These are phyloP conservation scores for Atta texana DNA, from an alignment of 1,140 invertebrate species.

Conservation along the genomic window DNA sequence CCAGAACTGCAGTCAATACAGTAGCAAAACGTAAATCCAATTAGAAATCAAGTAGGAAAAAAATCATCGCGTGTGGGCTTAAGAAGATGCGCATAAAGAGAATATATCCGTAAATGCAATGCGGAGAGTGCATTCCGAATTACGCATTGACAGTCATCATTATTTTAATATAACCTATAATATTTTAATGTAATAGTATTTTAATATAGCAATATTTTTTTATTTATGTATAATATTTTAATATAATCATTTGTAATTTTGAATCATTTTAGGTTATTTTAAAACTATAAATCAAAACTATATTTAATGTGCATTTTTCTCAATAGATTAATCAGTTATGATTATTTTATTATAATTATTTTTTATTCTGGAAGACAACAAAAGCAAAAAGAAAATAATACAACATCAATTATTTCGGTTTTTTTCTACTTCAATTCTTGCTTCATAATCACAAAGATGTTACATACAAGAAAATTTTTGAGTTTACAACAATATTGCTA, in stretches of 20 bases:
- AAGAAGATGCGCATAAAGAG: not conserved
- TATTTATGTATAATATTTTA: constrained; percentile 4
- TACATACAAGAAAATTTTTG: not conserved
- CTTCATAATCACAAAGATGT: not conserved
- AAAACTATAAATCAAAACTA: not conserved
- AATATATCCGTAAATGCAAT: not conserved
- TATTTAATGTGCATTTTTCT: not conserved
- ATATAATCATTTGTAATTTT: not conserved
- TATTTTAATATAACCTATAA: constrained; percentile 29
- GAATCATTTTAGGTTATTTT: not conserved
- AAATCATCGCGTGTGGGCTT: not conserved
- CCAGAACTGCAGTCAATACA: too few relatives aligned
- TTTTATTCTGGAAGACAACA: not conserved
- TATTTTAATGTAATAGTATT: constrained; percentile 17
- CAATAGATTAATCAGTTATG: not conserved
- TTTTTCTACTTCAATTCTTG: not conserved
- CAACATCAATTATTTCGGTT: not conserved
- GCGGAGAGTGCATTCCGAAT: not conserved
- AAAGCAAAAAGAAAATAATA: not conserved
- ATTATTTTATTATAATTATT: not conserved
- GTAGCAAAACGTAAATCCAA: too few relatives aligned
- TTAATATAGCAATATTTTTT: not conserved
- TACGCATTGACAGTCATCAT: not conserved
- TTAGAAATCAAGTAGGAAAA: too few relatives aligned
- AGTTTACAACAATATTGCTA: not conserved